Evolutionary conservation across 2,888 invertebrate species (phyloP).

Genomic region (Gasteruption jaculator): DNA sequence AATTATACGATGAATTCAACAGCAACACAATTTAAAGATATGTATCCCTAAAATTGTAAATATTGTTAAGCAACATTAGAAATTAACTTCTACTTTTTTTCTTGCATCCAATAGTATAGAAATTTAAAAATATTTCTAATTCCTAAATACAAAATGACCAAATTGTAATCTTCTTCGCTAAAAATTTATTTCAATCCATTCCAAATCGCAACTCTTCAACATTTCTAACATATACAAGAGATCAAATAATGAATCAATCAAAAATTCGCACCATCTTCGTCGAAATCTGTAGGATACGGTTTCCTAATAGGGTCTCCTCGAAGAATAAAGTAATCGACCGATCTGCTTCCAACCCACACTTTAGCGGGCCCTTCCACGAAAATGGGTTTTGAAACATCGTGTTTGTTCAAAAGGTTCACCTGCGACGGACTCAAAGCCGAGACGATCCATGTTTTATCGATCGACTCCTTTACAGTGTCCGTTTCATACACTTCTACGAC

Average conservation of each 20-base stretch:
- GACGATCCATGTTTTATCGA: slow-evolving; percentile 90
- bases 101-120: too few relatives aligned
- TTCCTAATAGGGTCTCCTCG: slow-evolving; percentile 56
- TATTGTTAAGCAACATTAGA: too few relatives aligned
- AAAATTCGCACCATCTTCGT: slow-evolving; percentile 61
- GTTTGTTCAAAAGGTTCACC: slow-evolving; percentile 63
- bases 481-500: slow-evolving; percentile 65
- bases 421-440: slow-evolving; percentile 81
- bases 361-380: slow-evolving; percentile 82
- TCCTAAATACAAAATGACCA: too few relatives aligned
- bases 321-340: slow-evolving; percentile 80
- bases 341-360: slow-evolving; percentile 71
- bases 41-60: too few relatives aligned
- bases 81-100: too few relatives aligned
- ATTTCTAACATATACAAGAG: too few relatives aligned
- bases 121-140: too few relatives aligned
- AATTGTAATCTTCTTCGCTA: too few relatives aligned
- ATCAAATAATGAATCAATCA: not conserved
- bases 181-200: too few relatives aligned
- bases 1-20: too few relatives aligned
- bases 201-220: too few relatives aligned
- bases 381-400: slow-evolving; percentile 59
- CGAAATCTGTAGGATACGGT: slow-evolving; percentile 33
- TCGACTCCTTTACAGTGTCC: slow-evolving; percentile 66
- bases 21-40: too few relatives aligned